Base-by-base conservation (phyloP, 2,797 vertebrate species). In the Morelia viridis region DNA sequence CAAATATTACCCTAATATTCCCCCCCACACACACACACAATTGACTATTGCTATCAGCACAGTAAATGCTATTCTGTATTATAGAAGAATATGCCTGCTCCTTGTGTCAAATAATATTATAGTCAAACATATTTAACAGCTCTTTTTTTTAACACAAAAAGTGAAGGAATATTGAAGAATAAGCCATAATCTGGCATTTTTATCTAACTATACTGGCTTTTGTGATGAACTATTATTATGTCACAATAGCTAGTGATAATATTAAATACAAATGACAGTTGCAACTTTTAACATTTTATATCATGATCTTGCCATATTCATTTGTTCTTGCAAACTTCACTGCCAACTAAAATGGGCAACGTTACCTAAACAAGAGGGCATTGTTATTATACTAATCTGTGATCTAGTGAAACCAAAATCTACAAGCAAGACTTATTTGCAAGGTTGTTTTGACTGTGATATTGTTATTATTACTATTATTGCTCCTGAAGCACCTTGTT, bases 201-300 rank as follows among this genome's bases (percentile, higher is more conserved):
- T 62, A 9, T 24, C 85, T 85, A 85, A 62, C n/a, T 24, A 89
- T 24, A 76, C 9, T 71, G 89, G 56, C 17, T 68, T 87, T 85
- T 85, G 41, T 89, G 35, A 93, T 85, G 46, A 93, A 93, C 41
- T 28, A 9, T 35, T 85, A 86, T 89, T 93, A 61, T 85, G 86
- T 88, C 86, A 89, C 86, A 93, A 68, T 68, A 88, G 60, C 50
- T 85, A 88, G 53, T 84, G 85, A 31, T 46, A 92, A 26, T n/a
- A 86, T 57, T 85, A 61, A 68, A 87, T 76, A 87, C 56, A 71
- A 46, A 92, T 62, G 58, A 71, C 89, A 90, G 64, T 90, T 80
- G 46, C n/a, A 83, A 87, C 64, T 35, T 24, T 5, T 53, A 90
- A 53, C 64, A 85, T 92, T 76, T 87, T 68, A 80, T 83, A 71